A percentile compares a stretch with the other conserved stretches of the same genome.
Conservation (phyloP, 53 echinoderm and acorn worm species). For the Crossaster papposus region DNA sequence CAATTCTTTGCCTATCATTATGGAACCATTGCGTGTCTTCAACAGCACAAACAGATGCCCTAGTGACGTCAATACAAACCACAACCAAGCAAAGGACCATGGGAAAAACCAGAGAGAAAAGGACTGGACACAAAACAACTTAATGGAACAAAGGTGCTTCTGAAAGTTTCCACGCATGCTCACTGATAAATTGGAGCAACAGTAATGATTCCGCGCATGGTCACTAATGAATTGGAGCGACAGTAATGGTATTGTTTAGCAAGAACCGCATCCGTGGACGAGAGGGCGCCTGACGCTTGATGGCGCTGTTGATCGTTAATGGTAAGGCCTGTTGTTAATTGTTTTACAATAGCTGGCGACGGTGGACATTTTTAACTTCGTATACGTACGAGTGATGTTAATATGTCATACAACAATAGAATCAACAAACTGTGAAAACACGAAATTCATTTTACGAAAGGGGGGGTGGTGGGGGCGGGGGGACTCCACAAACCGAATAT, state of each 20-base stretch:
- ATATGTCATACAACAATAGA: neutral
- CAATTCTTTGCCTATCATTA: neutral
- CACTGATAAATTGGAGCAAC: constrained; percentile 29
- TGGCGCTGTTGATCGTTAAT: constrained; percentile 52
- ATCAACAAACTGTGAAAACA: no score
- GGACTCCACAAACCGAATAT: no score
- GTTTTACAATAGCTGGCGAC: neutral
- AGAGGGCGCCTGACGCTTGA: constrained; percentile 12
- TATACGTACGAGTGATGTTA: neutral
- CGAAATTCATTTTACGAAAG: no score
- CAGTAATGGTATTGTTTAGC: constrained; percentile 31
- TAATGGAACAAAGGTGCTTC: constrained; percentile 14
- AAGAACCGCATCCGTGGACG: neutral
- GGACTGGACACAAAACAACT: neutral
- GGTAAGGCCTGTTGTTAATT: neutral
- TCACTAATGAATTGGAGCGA: constrained; percentile 27
- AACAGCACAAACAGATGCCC: constrained; percentile 30
- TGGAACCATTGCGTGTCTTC: constrained; percentile 44
- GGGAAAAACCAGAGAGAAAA: neutral
- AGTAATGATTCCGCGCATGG: constrained; percentile 40
- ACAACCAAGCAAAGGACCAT: neutral
- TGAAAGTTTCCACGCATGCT: constrained; percentile 37
- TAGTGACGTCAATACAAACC: constrained; percentile 39
- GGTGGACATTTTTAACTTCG: no score
- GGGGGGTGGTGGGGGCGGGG: no score